Evolutionary conservation across 2,888 invertebrate genomes (phyloP).

Genomic region (Nomada fucata): DNA sequence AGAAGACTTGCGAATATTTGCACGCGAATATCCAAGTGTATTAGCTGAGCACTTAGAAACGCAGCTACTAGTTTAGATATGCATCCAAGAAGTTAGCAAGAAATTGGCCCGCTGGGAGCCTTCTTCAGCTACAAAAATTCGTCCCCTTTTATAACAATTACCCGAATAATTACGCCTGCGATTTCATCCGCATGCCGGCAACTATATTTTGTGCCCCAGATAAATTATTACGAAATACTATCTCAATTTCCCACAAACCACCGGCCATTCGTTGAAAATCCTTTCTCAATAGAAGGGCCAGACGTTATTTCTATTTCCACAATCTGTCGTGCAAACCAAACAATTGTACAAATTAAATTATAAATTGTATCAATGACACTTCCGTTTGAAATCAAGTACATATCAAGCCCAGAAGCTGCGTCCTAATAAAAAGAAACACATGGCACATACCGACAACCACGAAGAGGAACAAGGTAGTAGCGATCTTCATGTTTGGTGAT

Average conservation of each 20-base stretch:
- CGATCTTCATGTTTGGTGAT: constrained; percentile 78
- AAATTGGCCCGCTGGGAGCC: not conserved
- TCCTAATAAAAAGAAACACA: not conserved
- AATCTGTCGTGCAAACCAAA: not conserved
- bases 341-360: not conserved
- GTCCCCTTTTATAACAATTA: constrained; percentile 1
- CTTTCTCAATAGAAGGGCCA: too few species aligned
- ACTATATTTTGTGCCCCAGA: not conserved
- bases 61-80: constrained; percentile 26
- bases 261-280: too few species aligned
- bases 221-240: constrained; percentile 25
- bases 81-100: not conserved
- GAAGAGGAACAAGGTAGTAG: constrained; percentile 78
- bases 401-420: constrained; percentile 31
- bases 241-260: not conserved
- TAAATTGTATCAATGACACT: not conserved
- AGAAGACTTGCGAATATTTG: not conserved
- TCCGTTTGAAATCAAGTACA: not conserved
- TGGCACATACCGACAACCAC: constrained; percentile 79
- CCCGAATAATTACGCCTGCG: not conserved
- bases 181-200: constrained; percentile 18
- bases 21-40: constrained; percentile 13
- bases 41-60: constrained; percentile 27
- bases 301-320: not conserved
- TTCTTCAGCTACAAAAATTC: not conserved